Percentiles rank a stretch among this genome's conserved stretches.
These are phyloP conservation scores for Myiotriccus ornatus DNA, from an alignment of 2,797 vertebrate genomes.

Conservation along the genomic window DNA sequence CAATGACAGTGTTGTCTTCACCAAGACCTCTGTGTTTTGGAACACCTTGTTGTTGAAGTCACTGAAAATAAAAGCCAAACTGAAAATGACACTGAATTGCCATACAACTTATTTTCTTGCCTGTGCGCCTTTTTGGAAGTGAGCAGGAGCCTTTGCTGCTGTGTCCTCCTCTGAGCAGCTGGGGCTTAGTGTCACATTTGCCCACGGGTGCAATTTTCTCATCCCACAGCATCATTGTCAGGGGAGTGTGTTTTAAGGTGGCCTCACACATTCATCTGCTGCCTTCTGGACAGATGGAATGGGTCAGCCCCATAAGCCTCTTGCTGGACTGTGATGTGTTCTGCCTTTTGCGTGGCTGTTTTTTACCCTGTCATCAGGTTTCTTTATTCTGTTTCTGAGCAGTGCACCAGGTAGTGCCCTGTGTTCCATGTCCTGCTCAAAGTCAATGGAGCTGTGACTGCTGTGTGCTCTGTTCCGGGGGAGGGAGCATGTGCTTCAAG, in stretches of 20 bases:
- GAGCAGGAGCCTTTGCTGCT: neutral
- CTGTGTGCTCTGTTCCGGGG: neutral
- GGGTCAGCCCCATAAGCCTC: neutral
- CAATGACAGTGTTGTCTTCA: slow-evolving; percentile 50
- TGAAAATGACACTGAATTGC: neutral
- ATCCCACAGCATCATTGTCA: neutral
- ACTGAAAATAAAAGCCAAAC: slow-evolving; percentile 64
- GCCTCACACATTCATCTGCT: neutral
- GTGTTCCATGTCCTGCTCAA: neutral
- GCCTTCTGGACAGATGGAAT: neutral
- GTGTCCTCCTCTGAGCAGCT: neutral
- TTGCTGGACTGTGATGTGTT: neutral
- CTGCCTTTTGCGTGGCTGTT: neutral
- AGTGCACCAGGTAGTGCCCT: too few relatives aligned
- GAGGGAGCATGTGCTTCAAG: neutral
- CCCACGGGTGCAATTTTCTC: neutral
- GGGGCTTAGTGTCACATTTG: neutral
- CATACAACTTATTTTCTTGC: neutral
- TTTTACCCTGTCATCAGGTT: neutral
- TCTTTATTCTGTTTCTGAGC: neutral
- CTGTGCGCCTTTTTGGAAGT: neutral
- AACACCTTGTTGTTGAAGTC: slow-evolving; percentile 59
- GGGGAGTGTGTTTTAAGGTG: neutral
- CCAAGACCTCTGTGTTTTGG: slow-evolving; percentile 19
- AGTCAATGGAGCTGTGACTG: neutral